These are phyloP conservation scores for Exocentrus adspersus DNA, from an alignment of 2,888 invertebrate species.

Conservation along the genomic window DNA sequence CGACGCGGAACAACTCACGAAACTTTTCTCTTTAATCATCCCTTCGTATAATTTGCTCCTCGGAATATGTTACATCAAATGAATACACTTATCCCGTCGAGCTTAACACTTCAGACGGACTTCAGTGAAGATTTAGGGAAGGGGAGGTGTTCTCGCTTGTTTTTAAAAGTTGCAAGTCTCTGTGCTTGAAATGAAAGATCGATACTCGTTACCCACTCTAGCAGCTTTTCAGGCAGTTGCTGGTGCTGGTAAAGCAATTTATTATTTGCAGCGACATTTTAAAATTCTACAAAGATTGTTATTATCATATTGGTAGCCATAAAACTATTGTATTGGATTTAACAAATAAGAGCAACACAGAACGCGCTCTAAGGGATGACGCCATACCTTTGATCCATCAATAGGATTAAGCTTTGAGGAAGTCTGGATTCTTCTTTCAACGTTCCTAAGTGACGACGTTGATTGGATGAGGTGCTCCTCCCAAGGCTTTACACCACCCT, in stretches of 20 bases:
- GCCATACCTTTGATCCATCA: too few relatives aligned
- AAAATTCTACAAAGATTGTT: too few relatives aligned
- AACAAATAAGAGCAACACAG: too few relatives aligned
- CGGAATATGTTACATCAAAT: constrained; percentile 21
- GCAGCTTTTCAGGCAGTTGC: constrained; percentile 4
- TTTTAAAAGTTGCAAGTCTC: constrained; percentile 7
- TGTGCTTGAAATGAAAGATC: constrained; percentile 16
- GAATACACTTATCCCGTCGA: constrained; percentile 23
- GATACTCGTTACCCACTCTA: constrained; percentile 34
- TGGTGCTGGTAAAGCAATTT: constrained; percentile 25
- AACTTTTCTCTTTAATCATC: constrained; percentile 10
- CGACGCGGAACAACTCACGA: not conserved
- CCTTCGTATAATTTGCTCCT: constrained; percentile 10
- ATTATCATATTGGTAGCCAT: too few relatives aligned
- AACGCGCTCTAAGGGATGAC: too few relatives aligned
- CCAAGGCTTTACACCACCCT: too few relatives aligned
- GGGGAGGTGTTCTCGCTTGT: constrained; percentile 4
- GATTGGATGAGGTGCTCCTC: too few relatives aligned
- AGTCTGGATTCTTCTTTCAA: too few relatives aligned
- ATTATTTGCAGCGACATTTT: constrained; percentile 13
- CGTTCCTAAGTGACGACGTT: too few relatives aligned
- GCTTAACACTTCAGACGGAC: constrained; percentile 25
- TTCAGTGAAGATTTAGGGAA: constrained; percentile 10
- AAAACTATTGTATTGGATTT: too few relatives aligned
- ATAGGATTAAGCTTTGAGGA: too few relatives aligned